A percentile compares a stretch with the other conserved stretches of the same genome.
phyloP scores from a whole-genome alignment of 2,113 vertebrate genomes.

The Chloebia gouldiae region DNA sequence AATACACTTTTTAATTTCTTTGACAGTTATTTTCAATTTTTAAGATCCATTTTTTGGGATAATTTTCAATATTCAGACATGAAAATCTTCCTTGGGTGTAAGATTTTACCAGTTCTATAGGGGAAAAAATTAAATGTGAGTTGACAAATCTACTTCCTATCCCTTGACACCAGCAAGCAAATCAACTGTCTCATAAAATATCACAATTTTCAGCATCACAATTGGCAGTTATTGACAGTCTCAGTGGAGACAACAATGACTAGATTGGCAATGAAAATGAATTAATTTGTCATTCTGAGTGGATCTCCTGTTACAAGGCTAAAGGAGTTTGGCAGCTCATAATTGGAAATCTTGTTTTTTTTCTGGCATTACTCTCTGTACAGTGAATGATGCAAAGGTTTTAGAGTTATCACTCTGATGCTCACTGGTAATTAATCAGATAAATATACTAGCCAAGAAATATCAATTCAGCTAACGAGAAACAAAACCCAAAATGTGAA shows the following conservation, averaged over 20 bases:
- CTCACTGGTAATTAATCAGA: slow-evolving; percentile 5
- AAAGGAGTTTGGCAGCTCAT: slow-evolving; percentile 39
- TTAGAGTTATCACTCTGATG: background rate
- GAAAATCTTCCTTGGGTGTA: background rate
- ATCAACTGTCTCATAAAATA: slow-evolving; percentile 22
- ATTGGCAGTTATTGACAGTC: slow-evolving; percentile 50
- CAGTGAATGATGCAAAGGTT: background rate
- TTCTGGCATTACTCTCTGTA: background rate
- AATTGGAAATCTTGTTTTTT: slow-evolving; percentile 34
- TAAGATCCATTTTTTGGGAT: background rate
- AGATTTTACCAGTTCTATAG: background rate
- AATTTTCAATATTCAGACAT: background rate
- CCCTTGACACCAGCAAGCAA: background rate
- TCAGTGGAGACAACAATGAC: slow-evolving; percentile 30
- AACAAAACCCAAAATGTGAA: background rate
- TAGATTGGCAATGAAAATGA: slow-evolving; percentile 50
- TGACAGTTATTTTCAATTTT: background rate
- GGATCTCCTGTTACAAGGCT: slow-evolving; percentile 29
- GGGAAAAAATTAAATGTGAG: background rate
- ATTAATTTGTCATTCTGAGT: slow-evolving; percentile 50
- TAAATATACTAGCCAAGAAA: slow-evolving; percentile 30
- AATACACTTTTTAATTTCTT: background rate
- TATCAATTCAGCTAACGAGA: background rate
- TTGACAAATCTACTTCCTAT: background rate
- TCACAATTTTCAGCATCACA: slow-evolving; percentile 6